Evolutionary conservation across 2,888 invertebrate species (phyloP).

Genomic region (Ophion slaviceki): DNA sequence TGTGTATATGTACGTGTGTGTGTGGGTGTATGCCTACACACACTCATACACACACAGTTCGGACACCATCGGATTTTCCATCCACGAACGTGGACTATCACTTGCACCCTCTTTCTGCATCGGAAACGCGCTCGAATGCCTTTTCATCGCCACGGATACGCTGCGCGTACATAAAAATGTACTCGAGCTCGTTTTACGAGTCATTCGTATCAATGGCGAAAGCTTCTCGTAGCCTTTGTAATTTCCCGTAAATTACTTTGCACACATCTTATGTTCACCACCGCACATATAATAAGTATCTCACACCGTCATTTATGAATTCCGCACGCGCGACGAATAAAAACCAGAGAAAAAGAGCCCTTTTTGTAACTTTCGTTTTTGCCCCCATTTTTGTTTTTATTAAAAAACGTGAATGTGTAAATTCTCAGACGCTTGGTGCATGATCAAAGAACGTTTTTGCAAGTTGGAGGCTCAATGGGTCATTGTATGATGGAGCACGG

Average conservation of each 20-base stretch:
- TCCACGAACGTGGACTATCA: slow-evolving; percentile 20
- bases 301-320: neutral
- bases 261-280: neutral
- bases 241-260: neutral
- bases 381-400: neutral
- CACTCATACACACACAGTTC: neutral
- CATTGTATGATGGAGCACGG: neutral
- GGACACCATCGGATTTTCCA: slow-evolving; percentile 25
- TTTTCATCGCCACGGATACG: slow-evolving; percentile 17
- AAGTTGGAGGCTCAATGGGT: neutral
- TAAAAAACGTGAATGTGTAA: neutral
- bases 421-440: slow-evolving; percentile 4
- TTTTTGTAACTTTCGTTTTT: neutral
- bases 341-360: neutral
- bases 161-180: slow-evolving; percentile 13
- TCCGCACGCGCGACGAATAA: neutral
- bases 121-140: slow-evolving; percentile 7
- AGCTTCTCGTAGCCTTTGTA: slow-evolving; percentile 10
- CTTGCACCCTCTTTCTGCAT: slow-evolving; percentile 24
- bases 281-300: neutral
- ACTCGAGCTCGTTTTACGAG: neutral
- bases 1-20: too few species aligned
- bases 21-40: neutral
- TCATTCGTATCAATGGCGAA: neutral
- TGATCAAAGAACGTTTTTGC: neutral